Percentiles rank a stretch among this genome's conserved stretches.
Evolutionary conservation across 1,140 invertebrate species (phyloP).

Genomic region (Ooceraea biroi): DNA sequence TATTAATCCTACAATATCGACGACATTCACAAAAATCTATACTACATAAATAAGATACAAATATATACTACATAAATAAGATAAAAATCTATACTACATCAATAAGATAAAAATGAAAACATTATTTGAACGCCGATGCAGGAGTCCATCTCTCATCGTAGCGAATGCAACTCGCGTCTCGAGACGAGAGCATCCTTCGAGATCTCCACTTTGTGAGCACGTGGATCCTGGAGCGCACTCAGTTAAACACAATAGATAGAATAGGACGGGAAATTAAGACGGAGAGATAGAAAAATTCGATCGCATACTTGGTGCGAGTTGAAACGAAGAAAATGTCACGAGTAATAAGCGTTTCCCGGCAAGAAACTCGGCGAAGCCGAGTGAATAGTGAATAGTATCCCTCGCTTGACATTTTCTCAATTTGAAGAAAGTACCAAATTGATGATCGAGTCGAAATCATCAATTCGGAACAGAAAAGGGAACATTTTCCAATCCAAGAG

Average conservation of each 20-base stretch:
- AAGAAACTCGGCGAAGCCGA: neutral
- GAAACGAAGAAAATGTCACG: neutral
- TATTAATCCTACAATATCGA: slow-evolving; percentile 29
- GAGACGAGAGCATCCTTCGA: slow-evolving; percentile 56
- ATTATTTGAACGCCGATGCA: neutral
- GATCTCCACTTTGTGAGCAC: slow-evolving; percentile 1
- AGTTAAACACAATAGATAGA: slow-evolving; percentile 12
- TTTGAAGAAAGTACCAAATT: neutral
- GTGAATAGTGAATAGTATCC: neutral
- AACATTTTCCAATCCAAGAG: neutral
- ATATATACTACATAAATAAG: neutral
- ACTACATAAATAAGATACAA: neutral
- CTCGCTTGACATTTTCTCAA: neutral
- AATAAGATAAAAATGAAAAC: slow-evolving; percentile 6
- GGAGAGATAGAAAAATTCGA: neutral
- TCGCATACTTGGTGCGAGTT: slow-evolving; percentile 17
- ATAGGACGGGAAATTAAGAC: slow-evolving; percentile 1
- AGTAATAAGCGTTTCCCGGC: neutral
- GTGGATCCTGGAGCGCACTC: neutral
- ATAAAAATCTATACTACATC: slow-evolving; percentile 2
- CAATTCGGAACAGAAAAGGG: neutral
- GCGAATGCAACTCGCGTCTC: slow-evolving; percentile 57
- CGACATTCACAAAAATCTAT: neutral
- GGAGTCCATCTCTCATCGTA: neutral
- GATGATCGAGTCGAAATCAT: neutral